Conservation (phyloP, 2,797 vertebrate species). For the Siniperca scherzeri region DNA sequence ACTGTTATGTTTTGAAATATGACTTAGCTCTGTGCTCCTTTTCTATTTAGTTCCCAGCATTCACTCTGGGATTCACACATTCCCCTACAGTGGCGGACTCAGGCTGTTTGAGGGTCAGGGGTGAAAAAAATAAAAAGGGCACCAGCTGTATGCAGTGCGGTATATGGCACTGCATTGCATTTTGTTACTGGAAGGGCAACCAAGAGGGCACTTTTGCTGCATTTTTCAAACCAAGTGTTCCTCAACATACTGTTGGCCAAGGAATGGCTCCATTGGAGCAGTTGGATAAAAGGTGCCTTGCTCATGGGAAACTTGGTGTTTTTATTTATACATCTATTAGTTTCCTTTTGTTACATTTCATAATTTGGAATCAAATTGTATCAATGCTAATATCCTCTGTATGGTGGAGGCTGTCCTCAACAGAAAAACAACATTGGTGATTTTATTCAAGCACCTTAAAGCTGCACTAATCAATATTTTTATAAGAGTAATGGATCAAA, state of each 20-base stretch:
- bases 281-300: neutral
- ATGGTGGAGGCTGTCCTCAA: neutral
- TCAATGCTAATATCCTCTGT: neutral
- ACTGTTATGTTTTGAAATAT: constrained; percentile 26
- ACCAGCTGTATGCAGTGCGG: too few relatives aligned
- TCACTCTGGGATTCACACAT: constrained; percentile 2
- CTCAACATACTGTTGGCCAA: neutral
- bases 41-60: neutral
- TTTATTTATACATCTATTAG: neutral
- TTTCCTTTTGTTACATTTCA: constrained; percentile 1
- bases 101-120: too few relatives aligned
- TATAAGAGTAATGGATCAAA: constrained; percentile 12
- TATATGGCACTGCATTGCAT: too few relatives aligned
- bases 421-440: too few relatives aligned
- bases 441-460: neutral
- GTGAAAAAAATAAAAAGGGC: too few relatives aligned
- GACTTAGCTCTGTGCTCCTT: constrained; percentile 15
- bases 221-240: too few relatives aligned
- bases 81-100: neutral
- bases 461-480: constrained; percentile 1
- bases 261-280: neutral
- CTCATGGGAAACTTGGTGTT: neutral
- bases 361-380: neutral
- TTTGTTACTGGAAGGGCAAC: too few relatives aligned
- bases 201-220: too few relatives aligned